A percentile compares a stretch with the other conserved stretches of the same genome.
These are phyloP conservation scores for Rhimphoctona megacephalus DNA, from an alignment of 2,888 invertebrate genomes.

Conservation along the genomic window DNA sequence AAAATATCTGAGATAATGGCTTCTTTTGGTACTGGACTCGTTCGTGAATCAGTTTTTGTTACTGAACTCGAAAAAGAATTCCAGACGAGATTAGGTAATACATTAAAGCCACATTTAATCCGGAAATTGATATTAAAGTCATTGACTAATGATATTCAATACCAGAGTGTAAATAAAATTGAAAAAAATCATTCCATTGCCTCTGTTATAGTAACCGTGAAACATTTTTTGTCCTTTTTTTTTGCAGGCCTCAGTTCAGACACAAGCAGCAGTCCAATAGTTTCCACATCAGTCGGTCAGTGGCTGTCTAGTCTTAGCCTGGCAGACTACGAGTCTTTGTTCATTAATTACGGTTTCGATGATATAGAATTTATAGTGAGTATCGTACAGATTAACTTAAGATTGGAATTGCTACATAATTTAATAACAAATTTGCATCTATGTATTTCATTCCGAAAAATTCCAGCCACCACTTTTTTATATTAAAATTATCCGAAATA, in stretches of 20 bases:
- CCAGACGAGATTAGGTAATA: constrained; percentile 89
- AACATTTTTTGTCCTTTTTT: not conserved
- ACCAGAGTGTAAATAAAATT: not conserved
- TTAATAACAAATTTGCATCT: not conserved
- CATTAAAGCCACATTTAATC: too few relatives aligned
- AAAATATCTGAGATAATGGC: constrained; percentile 98
- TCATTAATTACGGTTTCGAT: constrained; percentile 95
- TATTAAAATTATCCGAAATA: not conserved
- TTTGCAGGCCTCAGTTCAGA: constrained; percentile 87
- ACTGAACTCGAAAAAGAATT: constrained; percentile 93
- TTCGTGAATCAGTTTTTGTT: constrained; percentile 92
- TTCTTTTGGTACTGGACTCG: constrained; percentile 94
- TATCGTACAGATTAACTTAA: constrained; percentile 74
- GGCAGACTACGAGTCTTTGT: constrained; percentile 93
- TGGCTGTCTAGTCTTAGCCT: constrained; percentile 93
- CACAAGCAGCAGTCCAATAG: constrained; percentile 84
- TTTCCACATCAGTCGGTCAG: constrained; percentile 89
- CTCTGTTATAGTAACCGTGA: not conserved
- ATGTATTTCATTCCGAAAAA: not conserved
- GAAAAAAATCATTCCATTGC: not conserved
- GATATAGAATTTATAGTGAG: constrained; percentile 96
- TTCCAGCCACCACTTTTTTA: too few relatives aligned
- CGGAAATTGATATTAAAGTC: not conserved
- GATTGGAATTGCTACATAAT: not conserved
- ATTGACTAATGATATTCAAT: not conserved